Evolutionary conservation across 2,888 invertebrate species (phyloP), one percentile per base, ranked within the genome.

Genomic region (Girardia tigrina): DNA sequence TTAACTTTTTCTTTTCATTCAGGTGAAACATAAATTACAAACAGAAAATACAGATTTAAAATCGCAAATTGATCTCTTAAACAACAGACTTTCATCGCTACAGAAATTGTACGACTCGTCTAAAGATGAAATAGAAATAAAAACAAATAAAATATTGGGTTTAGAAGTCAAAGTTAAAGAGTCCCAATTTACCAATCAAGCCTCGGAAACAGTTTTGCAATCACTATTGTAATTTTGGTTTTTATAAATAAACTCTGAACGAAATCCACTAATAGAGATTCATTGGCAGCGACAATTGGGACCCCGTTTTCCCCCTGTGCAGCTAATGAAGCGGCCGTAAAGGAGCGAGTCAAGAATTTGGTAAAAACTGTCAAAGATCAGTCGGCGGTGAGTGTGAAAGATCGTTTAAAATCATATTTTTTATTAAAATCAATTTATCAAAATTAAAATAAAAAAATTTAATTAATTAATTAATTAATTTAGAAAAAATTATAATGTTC

Each of bases 301-400:
- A 56, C 56, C n/a, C 56, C 56, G n/a, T 56, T 56, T 56, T n/a
- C 56, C 23, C 56, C 56, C n/a, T 56, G 56, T 16, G 56, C 56
- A 12, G 6, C 56, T 23, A 56, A n/a, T 6, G 56, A 56, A n/a
- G 56, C 56, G n/a, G 56, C 56, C 4, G 56, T 56, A 20, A 56
- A 56, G n/a, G 56, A 56, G 6, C n/a, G n/a, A 56, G 56, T 56
- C 4, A 56, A 56, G 23, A n/a, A 56, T 20, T 23, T 56, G n/a
- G 56, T 56, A 12, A 56, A 56, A 56, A 56, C 56, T 2, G n/a
- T n/a, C 23, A 56, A 56, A n/a, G 56, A 56, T 56, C 56, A 56
- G 23, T 56, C 56, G n/a, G 56, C 56, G n/a, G 56, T 56, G 23
- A 56, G 56, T 36, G 8, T 36, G 8, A 36, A n/a, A n/a, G n/a